These are phyloP conservation scores for Cladorhizidae sp. DNA, from an alignment of 37 sponge, comb jelly and placozoan genomes.

Conservation along the genomic window DNA sequence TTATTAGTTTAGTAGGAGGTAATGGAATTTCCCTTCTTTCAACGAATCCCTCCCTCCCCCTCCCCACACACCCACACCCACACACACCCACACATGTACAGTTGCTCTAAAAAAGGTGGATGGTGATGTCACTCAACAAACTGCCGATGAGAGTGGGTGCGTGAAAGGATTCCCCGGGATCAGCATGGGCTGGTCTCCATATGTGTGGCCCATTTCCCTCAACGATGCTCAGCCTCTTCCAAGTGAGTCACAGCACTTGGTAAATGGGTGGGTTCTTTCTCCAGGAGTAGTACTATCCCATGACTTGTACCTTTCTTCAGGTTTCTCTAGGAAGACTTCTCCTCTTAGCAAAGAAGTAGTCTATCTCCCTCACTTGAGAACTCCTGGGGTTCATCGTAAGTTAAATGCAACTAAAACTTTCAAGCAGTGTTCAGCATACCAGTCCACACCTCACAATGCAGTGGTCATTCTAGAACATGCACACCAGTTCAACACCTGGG, in stretches of 20 bases:
- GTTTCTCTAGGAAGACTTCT: background rate
- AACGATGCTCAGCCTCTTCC: conserved; percentile 10
- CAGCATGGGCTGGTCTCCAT: conserved; percentile 43
- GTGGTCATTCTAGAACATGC: too few relatives aligned
- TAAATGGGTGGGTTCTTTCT: background rate
- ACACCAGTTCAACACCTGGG: background rate
- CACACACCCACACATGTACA: background rate
- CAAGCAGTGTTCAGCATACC: too few relatives aligned
- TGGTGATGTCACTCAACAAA: background rate
- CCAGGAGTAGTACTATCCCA: background rate
- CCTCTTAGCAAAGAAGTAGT: background rate
- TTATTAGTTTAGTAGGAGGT: too few relatives aligned
- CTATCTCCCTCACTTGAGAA: conserved; percentile 18
- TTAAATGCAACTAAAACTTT: too few relatives aligned
- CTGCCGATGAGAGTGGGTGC: background rate
- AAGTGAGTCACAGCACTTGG: conserved; percentile 6
- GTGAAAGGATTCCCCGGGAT: conserved; percentile 13
- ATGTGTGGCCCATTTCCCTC: conserved; percentile 43
- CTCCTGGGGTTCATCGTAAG: conserved; percentile 10
- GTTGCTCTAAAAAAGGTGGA: conserved; percentile 4
- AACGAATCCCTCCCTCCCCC: background rate
- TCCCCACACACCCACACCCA: background rate
- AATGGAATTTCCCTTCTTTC: too few relatives aligned
- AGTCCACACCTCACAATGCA: background rate
- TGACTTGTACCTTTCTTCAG: background rate